Percentiles rank a stretch among this genome's conserved stretches.
phyloP scores from a whole-genome alignment of 37 sponge, comb jelly and placozoan genomes.

The Spongilla lacustris region DNA sequence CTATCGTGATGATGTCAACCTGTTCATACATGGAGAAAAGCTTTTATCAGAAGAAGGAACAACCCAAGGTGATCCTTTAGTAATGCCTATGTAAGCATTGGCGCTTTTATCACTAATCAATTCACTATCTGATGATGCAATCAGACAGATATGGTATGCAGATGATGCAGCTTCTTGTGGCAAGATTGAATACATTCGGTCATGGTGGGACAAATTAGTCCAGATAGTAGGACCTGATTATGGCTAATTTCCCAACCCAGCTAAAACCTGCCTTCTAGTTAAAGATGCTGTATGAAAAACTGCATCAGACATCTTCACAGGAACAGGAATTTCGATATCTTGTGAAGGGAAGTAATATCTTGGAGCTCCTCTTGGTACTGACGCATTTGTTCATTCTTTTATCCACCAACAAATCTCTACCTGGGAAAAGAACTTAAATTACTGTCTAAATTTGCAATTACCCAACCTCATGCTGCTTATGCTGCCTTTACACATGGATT shows the following conservation, averaged over 20 bases:
- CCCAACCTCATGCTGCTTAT: constrained; percentile 32
- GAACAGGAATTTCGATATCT: background rate
- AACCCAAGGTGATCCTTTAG: constrained; percentile 66
- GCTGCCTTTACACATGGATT: constrained; percentile 21
- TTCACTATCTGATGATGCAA: background rate
- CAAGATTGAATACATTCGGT: background rate
- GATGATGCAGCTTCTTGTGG: constrained; percentile 57
- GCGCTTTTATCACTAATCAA: constrained; percentile 44
- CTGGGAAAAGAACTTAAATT: constrained; percentile 7
- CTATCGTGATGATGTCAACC: constrained; percentile 32
- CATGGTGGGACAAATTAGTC: constrained; percentile 44
- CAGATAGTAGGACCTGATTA: constrained; percentile 18
- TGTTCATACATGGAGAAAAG: constrained; percentile 51
- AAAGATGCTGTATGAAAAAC: background rate
- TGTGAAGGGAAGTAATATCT: constrained; percentile 3
- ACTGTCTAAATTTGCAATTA: background rate
- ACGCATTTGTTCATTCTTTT: background rate
- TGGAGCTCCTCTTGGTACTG: constrained; percentile 1
- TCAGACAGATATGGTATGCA: constrained; percentile 56
- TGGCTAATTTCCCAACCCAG: background rate
- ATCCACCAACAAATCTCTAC: background rate
- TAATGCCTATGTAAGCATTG: constrained; percentile 63
- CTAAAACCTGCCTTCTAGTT: background rate
- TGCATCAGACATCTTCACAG: background rate
- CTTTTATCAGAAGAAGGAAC: constrained; percentile 56